Evolutionary conservation across 2,797 vertebrate genomes (phyloP), one percentile per base, ranked within the genome.

Genomic region (Staurois parvus): DNA sequence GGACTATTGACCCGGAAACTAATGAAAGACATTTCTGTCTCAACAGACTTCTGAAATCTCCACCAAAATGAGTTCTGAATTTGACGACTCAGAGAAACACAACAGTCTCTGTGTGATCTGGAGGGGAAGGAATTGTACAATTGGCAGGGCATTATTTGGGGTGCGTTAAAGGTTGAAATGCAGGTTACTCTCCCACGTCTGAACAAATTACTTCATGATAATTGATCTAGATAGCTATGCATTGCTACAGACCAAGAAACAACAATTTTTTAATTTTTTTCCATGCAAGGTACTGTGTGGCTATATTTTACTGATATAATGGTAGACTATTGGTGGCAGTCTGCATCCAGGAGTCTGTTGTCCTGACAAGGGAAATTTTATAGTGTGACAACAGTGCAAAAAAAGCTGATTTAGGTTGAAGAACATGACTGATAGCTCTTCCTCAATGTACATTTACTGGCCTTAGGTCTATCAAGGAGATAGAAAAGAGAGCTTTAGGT

Each of bases 1-100:
- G 91, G 94, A 93, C 94, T 91, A 83, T 88, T 96, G 96, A 97
- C 96, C 96, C 93, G 93, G 96, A 97, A 96, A 95, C 93, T 94
- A 94, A 93, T 93, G 92, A 96, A 94, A 94, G 93, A 92, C 96
- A 94, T 95, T 96, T 94, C 94, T 97, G 96, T 94, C 94, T 92
- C 90, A 92, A 62, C 91, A 91, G 89, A 89, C 88, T 87, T 92
- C 94, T 93, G 89, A 91, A 93, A 92, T 90, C 90, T 89, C 89
- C 92, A 88, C 91, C 84, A 76, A 79, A 84, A 79, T 79, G 72
- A 84, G 83, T 13, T 70, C n/a, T 24, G 67, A 72, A 56, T 32
- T 48, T 75, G 28, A 34, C 32, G 56, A 42, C 70, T 75, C 32
- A 30, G 17, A 56, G 70, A 66, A 79, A 79, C 66, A 30, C 40